phyloP scores from a whole-genome alignment of 2,113 vertebrate species.

The Arenaria interpres region DNA sequence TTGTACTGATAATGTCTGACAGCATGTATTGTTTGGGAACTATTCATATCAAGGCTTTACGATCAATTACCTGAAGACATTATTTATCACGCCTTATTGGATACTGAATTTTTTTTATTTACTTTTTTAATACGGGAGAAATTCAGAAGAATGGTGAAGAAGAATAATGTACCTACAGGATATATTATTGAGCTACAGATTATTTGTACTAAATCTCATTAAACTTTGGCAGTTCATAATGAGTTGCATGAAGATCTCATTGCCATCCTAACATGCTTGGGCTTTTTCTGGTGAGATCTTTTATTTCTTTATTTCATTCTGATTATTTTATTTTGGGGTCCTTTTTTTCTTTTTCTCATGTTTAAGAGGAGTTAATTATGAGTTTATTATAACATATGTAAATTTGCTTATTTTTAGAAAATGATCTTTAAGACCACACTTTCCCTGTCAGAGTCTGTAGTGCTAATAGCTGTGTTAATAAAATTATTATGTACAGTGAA shows the following conservation, averaged over 20 bases:
- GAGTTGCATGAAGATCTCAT: background rate
- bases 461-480: conserved; percentile 31
- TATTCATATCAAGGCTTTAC: background rate
- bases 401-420: conserved; percentile 43
- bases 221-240: background rate
- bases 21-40: background rate
- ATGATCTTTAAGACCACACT: background rate
- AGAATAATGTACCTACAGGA: background rate
- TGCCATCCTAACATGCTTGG: background rate
- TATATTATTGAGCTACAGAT: background rate
- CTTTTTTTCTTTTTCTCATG: background rate
- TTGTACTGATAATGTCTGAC: background rate
- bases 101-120: background rate
- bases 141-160: background rate
- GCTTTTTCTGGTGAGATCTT: background rate
- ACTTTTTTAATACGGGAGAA: background rate
- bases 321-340: background rate
- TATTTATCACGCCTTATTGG: background rate
- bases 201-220: background rate
- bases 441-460: background rate
- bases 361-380: background rate
- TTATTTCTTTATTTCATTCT: background rate
- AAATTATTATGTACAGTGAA: conserved; percentile 30
- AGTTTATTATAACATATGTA: background rate
- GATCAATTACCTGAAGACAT: background rate